These are phyloP conservation scores for Rhinatrema bivittatum DNA, from an alignment of 2,797 vertebrate species.

Conservation along the genomic window DNA sequence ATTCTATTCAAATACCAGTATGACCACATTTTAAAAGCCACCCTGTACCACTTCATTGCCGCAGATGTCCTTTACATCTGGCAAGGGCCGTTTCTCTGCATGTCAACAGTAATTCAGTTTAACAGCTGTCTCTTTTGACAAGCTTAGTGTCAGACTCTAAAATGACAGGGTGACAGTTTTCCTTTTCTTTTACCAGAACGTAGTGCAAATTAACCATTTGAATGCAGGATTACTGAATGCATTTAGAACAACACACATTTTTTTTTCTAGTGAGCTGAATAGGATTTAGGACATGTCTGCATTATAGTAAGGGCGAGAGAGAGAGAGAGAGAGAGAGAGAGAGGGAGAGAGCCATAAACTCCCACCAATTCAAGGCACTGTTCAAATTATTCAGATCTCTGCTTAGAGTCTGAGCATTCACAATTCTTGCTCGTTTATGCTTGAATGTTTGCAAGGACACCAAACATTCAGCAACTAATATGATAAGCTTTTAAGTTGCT, in stretches of 20 bases:
- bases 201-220: conserved; percentile 56
- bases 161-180: conserved; percentile 65
- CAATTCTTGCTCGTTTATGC: background rate
- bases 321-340: conserved; percentile 6
- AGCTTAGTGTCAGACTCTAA: conserved; percentile 62
- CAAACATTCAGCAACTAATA: background rate
- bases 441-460: background rate
- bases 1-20: conserved; percentile 50
- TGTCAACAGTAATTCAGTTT: conserved; percentile 71
- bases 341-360: conserved; percentile 10
- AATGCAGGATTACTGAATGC: conserved; percentile 21
- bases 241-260: background rate
- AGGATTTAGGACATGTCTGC: conserved; percentile 13
- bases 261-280: conserved; percentile 8
- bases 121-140: conserved; percentile 74
- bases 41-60: conserved; percentile 54
- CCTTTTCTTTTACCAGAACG: conserved; percentile 50
- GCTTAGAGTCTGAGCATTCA: conserved; percentile 9
- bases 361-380: conserved; percentile 9
- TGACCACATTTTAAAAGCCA: conserved; percentile 61
- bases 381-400: background rate
- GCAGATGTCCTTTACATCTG: conserved; percentile 73
- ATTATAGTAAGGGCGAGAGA: conserved; percentile 5
- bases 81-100: conserved; percentile 54
- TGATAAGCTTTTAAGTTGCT: background rate